phyloP scores from a whole-genome alignment of 2,888 invertebrate genomes.

The Argynnis bischoffii region DNA sequence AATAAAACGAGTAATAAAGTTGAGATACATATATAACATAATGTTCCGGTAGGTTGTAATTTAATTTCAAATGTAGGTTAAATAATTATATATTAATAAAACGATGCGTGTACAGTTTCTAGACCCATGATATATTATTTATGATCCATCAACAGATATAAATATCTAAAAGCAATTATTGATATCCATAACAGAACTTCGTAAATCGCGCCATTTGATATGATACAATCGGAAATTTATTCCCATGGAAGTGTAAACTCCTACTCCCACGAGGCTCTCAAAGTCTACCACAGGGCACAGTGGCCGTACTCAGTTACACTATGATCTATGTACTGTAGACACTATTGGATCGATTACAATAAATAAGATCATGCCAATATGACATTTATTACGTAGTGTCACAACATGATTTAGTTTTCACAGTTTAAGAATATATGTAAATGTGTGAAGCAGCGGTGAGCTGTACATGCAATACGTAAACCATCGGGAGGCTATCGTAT shows the following conservation, averaged over 20 bases:
- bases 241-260: conserved; percentile 61
- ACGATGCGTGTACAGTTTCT: not conserved
- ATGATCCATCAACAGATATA: conserved; percentile 15
- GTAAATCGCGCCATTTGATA: conserved; percentile 24
- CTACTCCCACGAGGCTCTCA: conserved; percentile 59
- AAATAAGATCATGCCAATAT: conserved; percentile 29
- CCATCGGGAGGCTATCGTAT: conserved; percentile 56
- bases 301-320: conserved; percentile 61
- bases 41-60: conserved; percentile 1
- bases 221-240: conserved; percentile 59
- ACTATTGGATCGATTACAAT: conserved; percentile 36
- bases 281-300: conserved; percentile 73
- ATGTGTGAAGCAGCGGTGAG: conserved; percentile 38
- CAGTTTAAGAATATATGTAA: conserved; percentile 18
- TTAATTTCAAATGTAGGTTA: not conserved
- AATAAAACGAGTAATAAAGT: not conserved
- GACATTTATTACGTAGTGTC: conserved; percentile 29
- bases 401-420: conserved; percentile 22
- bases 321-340: conserved; percentile 59
- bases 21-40: not conserved
- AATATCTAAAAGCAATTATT: conserved; percentile 25
- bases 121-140: not conserved
- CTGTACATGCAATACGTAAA: conserved; percentile 38
- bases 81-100: conserved; percentile 8
- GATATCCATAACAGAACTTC: conserved; percentile 24